Evolutionary conservation across 2,797 vertebrate genomes (phyloP).

Genomic region (Setipinna tenuifilis): DNA sequence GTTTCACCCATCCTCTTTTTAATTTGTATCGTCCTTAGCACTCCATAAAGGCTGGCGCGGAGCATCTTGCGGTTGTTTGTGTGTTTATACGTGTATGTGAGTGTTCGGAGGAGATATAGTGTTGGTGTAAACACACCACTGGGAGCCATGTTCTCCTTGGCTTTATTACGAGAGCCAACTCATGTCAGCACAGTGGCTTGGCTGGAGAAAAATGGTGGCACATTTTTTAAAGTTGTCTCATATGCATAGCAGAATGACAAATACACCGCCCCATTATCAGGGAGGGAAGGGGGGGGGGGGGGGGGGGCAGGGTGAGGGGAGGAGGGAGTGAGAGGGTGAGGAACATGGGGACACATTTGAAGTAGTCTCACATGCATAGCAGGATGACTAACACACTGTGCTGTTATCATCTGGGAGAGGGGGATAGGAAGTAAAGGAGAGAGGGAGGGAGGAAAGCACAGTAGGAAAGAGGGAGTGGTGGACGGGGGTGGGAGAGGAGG

Average conservation of each 20-base stretch:
- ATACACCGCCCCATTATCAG: no score
- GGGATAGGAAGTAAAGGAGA: no score
- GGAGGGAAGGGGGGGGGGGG: neutral
- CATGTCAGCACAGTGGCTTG: neutral
- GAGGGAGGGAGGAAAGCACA: no score
- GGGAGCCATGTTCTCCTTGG: neutral
- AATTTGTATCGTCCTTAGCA: neutral
- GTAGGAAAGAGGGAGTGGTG: no score
- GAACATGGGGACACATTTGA: no score
- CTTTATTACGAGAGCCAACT: neutral
- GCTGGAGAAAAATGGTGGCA: neutral
- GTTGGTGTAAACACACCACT: neutral
- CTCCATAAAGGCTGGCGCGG: neutral
- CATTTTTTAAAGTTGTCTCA: neutral
- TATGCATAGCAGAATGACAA: neutral
- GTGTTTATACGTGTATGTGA: neutral
- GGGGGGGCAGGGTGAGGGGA: neutral
- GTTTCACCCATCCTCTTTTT: neutral
- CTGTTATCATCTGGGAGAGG: no score
- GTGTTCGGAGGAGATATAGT: neutral
- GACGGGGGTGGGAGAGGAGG: no score
- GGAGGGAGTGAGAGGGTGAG: no score
- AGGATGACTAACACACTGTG: no score
- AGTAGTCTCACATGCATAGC: no score
- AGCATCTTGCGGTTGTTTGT: neutral